Evolutionary conservation across 1,140 invertebrate species (phyloP), one percentile per base, ranked within the genome.

Genomic region (Hyposmocoma kahamanoa): DNA sequence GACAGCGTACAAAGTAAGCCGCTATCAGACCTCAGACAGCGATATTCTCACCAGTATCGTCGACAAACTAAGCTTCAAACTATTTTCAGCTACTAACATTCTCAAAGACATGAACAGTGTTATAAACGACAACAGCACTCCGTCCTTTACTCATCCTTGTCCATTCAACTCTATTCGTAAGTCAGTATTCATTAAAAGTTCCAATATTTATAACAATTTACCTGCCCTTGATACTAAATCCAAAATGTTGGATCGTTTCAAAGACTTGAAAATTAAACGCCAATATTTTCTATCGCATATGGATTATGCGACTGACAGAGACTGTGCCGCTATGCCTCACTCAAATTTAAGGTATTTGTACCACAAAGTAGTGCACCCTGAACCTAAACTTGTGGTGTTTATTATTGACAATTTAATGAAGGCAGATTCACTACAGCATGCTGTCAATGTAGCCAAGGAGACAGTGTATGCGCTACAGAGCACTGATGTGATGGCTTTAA

Each of bases 121-220:
- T n/a, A 67, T 73, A 19, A 69, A 56, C 36, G 56, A 66, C 34
- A 75, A 62, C 22, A 68, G 59, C 30, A 78, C 73, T 66, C 72
- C 73, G 54, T 86, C 84, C 58, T 87, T 76, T 47, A 85, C 80
- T 3, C 78, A 81, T 57, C 86, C 84, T n/a, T 87, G 84, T 42
- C 84, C 83, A 18, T 79, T 84, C 45, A 84, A 79, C 47, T 84
- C 84, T 50, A 83, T 85, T 28, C 70, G 79, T 51, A 86, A 84
- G 62, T 72, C 80, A 43, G 72, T 81, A 21, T 77, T 83, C 52
- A 73, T 83, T 24, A 84, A 71, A 57, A 82, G 69, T 59, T 59
- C 66, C 8, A 72, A 76, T 64, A 49, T 72, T n/a, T 76, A 79
- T 43, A 62, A 71, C 32, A 67, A 67, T 39, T 53, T 74, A 22